phyloP scores from a whole-genome alignment of 2,113 vertebrate genomes.

The Cygnus atratus region DNA sequence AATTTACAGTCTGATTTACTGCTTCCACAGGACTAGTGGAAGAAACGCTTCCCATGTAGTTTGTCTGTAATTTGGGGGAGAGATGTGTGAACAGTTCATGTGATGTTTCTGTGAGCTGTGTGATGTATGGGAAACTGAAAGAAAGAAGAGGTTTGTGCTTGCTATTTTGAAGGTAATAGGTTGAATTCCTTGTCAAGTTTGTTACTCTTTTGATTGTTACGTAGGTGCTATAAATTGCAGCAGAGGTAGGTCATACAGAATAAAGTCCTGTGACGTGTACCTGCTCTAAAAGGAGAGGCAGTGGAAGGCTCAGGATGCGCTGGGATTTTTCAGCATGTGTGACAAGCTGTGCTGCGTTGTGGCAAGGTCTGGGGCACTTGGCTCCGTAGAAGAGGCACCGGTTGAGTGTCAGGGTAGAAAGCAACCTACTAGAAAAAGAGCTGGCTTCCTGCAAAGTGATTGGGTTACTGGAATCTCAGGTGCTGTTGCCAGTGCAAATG shows the following conservation, averaged over 20 bases:
- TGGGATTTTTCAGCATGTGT: rapidly evolving
- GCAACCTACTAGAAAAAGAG: not conserved
- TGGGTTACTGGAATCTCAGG: rapidly evolving
- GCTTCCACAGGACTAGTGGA: not conserved
- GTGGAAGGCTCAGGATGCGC: not conserved
- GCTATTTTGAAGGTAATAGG: not conserved
- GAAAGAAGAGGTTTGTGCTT: not conserved
- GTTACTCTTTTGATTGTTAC: not conserved
- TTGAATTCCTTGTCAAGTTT: rapidly evolving
- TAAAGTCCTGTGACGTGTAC: not conserved
- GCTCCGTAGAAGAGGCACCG: not conserved
- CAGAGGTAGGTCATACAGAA: not conserved
- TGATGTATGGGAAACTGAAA: not conserved
- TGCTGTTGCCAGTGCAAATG: not conserved
- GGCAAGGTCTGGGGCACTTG: not conserved
- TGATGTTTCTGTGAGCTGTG: not conserved
- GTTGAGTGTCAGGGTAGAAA: not conserved
- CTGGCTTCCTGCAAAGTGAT: rapidly evolving
- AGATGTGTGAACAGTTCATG: not conserved
- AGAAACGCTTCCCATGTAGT: not conserved
- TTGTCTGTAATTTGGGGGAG: not conserved
- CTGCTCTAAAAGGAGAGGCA: not conserved
- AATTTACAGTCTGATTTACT: not conserved
- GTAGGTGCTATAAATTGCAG: not conserved
- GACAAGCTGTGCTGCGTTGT: not conserved